Evolutionary conservation across 2,797 vertebrate genomes (phyloP).

Genomic region (Hydrophis major): DNA sequence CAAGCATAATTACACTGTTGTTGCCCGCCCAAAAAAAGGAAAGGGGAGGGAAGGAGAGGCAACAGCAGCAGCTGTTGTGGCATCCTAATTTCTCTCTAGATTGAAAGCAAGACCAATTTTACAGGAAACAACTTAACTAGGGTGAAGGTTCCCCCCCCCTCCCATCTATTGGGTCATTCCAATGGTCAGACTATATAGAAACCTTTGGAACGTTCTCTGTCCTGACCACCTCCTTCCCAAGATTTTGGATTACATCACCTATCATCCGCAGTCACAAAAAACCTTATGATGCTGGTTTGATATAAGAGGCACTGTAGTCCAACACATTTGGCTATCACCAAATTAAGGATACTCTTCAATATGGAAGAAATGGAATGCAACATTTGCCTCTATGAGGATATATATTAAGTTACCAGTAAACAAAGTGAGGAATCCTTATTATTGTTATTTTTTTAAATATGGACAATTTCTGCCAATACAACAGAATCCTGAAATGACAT

Average conservation of each 20-base stretch:
- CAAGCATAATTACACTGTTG: accelerated
- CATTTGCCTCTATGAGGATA: background rate
- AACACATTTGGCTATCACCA: background rate
- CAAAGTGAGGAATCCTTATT: background rate
- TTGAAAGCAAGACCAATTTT: background rate
- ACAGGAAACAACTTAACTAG: accelerated
- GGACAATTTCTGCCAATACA: background rate
- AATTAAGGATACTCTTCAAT: background rate
- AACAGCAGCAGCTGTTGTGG: conserved; percentile 1
- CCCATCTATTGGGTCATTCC: background rate
- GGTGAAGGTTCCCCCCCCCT: no score
- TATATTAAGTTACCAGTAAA: background rate
- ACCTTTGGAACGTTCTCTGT: background rate
- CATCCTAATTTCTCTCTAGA: background rate
- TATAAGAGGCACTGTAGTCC: background rate
- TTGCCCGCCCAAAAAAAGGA: background rate
- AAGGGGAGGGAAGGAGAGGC: background rate
- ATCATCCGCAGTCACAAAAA: background rate
- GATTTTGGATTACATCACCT: background rate
- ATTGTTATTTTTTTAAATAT: background rate
- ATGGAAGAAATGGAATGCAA: background rate
- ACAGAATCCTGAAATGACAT: background rate
- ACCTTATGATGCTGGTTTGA: background rate
- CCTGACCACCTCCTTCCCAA: background rate
- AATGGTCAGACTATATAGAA: background rate